A percentile compares a stretch with the other conserved stretches of the same genome.
Conservation (phyloP, 2,888 invertebrate species). For the Eupithecia tripunctaria region DNA sequence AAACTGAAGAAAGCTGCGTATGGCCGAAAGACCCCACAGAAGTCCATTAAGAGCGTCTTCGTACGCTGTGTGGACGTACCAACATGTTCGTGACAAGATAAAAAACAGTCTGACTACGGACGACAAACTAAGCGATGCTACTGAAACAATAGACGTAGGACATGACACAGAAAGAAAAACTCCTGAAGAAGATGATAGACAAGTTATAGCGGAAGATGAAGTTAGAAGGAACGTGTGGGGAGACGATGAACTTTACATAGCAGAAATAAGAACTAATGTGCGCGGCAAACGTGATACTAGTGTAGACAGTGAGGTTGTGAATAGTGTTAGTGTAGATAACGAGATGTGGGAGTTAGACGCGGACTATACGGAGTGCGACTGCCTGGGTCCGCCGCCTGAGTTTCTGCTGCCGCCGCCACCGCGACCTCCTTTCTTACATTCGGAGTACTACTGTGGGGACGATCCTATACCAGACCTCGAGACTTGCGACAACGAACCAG, state of each 20-base stretch:
- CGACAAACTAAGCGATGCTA: conserved; percentile 49
- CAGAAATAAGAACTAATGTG: conserved; percentile 78
- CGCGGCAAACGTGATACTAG: conserved; percentile 81
- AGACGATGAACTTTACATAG: conserved; percentile 82
- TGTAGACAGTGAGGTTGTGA: conserved; percentile 82
- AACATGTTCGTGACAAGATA: conserved; percentile 44
- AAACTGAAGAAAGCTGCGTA: conserved; percentile 74
- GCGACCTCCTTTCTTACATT: conserved; percentile 88
- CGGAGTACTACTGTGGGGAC: conserved; percentile 88
- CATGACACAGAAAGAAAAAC: conserved; percentile 41
- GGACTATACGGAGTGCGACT: conserved; percentile 90
- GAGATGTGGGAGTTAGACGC: conserved; percentile 90
- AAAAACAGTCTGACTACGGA: conserved; percentile 35
- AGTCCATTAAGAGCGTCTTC: conserved; percentile 78
- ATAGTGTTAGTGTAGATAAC: conserved; percentile 84
- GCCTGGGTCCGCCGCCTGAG: conserved; percentile 90
- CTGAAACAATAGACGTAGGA: conserved; percentile 38
- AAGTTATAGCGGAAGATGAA: conserved; percentile 74
- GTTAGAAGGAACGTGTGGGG: conserved; percentile 79
- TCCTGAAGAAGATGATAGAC: conserved; percentile 47
- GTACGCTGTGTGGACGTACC: conserved; percentile 75
- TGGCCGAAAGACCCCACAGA: conserved; percentile 74
- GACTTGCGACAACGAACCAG: conserved; percentile 91
- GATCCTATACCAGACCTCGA: conserved; percentile 88
- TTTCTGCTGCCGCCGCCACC: conserved; percentile 90